Conservation (phyloP, 2,797 vertebrate genomes). For the Falco rusticolus region DNA sequence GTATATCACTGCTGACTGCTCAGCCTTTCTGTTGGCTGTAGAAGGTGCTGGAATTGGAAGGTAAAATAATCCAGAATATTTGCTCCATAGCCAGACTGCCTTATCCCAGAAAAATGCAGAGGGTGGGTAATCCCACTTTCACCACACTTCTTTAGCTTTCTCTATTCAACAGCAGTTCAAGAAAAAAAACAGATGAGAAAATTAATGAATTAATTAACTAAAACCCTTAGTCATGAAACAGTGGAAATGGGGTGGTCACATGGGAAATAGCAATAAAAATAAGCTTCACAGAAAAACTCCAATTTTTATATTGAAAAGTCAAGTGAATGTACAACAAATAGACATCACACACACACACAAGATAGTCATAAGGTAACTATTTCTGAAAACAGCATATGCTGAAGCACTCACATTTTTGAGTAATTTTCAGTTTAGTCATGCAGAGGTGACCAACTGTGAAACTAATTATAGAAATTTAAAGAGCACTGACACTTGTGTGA, state of each 20-base stretch:
- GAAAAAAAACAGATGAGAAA: neutral
- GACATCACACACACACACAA: neutral
- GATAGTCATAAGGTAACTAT: neutral
- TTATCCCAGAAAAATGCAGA: neutral
- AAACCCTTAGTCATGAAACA: neutral
- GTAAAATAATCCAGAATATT: neutral
- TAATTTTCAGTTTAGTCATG: neutral
- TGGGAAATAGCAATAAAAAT: neutral
- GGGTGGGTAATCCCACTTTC: neutral
- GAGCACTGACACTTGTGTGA: neutral
- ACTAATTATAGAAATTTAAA: neutral
- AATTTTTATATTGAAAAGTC: neutral
- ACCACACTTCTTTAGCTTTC: neutral
- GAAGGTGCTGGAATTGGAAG: neutral
- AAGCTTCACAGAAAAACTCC: neutral
- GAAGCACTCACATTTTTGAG: neutral
- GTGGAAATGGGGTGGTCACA: neutral
- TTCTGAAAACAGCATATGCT: neutral
- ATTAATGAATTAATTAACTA: neutral
- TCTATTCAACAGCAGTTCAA: neutral
- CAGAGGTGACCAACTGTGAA: neutral
- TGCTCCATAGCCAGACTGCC: neutral
- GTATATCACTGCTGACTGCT: neutral
- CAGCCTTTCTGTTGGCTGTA: neutral
- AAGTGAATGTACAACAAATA: neutral